Percentiles rank a stretch among this genome's conserved stretches.
These are phyloP conservation scores for Zoroaster sp. DNA, from an alignment of 53 echinoderm and acorn worm genomes.

Conservation along the genomic window DNA sequence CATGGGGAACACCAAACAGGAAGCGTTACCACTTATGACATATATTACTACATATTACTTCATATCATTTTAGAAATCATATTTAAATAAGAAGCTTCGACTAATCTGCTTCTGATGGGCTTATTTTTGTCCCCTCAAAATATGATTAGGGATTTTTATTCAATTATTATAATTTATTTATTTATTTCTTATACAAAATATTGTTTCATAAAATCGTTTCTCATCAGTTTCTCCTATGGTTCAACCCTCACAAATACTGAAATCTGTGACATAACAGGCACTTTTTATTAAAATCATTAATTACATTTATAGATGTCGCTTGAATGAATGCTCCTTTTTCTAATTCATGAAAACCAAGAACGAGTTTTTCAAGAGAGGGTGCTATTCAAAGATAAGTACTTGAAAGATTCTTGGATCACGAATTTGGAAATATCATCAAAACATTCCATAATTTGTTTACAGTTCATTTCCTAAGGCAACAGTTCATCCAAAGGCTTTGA, in stretches of 20 bases:
- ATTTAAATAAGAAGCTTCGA: no score
- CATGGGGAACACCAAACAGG: no score
- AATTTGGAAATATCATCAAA: neutral
- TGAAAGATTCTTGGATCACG: neutral
- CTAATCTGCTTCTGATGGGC: neutral
- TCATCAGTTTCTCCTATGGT: neutral
- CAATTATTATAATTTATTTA: neutral
- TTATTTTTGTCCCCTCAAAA: neutral
- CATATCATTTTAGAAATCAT: no score
- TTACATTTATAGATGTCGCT: neutral
- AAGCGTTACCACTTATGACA: no score
- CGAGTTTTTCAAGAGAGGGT: neutral
- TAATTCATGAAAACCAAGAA: neutral
- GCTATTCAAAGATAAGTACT: conserved; percentile 1
- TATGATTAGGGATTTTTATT: neutral
- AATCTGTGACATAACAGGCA: neutral
- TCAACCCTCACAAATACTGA: neutral
- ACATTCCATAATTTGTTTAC: neutral
- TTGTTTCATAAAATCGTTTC: neutral
- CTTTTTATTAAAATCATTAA: neutral
- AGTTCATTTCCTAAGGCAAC: neutral
- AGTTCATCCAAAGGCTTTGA: neutral
- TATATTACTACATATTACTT: no score
- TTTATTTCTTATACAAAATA: neutral
- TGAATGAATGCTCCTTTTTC: neutral